A percentile compares a stretch with the other conserved stretches of the same genome.
Evolutionary conservation across 2,113 vertebrate genomes (phyloP).

Genomic region (Datnioides undecimradiatus): DNA sequence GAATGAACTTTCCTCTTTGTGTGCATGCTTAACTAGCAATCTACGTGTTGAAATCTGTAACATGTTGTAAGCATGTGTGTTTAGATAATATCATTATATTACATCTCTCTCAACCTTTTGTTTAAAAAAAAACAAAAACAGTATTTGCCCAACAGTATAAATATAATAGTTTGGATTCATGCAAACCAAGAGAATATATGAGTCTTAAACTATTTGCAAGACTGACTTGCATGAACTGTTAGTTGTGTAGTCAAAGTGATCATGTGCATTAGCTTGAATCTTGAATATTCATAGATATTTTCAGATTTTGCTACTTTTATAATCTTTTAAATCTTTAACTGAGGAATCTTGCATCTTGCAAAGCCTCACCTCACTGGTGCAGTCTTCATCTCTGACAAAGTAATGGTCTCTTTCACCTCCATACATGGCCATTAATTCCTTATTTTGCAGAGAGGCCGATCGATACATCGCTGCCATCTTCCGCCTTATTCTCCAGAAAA

Average conservation of each 20-base stretch:
- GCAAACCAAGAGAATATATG: no score
- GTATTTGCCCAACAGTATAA: no score
- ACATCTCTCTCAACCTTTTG: no score
- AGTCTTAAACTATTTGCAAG: not conserved
- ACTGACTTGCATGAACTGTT: not conserved
- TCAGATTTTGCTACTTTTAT: not conserved
- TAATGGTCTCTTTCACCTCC: slow-evolving; percentile 38
- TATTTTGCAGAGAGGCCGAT: slow-evolving; percentile 50
- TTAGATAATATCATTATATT: no score
- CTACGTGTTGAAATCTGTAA: no score
- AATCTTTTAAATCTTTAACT: not conserved
- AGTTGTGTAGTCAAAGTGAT: not conserved
- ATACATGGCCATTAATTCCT: slow-evolving; percentile 64
- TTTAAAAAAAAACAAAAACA: no score
- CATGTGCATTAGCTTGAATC: not conserved
- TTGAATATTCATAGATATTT: no score
- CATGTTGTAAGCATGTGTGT: no score
- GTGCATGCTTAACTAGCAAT: no score
- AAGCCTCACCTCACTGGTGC: slow-evolving; percentile 65
- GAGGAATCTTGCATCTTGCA: not conserved
- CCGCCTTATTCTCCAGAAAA: not conserved
- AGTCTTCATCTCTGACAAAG: slow-evolving; percentile 52
- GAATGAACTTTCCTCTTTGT: no score
- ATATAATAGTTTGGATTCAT: no score
- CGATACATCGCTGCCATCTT: slow-evolving; percentile 41